Evolutionary conservation across 2,888 invertebrate species (phyloP), one percentile per base, ranked within the genome.

Genomic region (Scelioninae gen. 1): DNA sequence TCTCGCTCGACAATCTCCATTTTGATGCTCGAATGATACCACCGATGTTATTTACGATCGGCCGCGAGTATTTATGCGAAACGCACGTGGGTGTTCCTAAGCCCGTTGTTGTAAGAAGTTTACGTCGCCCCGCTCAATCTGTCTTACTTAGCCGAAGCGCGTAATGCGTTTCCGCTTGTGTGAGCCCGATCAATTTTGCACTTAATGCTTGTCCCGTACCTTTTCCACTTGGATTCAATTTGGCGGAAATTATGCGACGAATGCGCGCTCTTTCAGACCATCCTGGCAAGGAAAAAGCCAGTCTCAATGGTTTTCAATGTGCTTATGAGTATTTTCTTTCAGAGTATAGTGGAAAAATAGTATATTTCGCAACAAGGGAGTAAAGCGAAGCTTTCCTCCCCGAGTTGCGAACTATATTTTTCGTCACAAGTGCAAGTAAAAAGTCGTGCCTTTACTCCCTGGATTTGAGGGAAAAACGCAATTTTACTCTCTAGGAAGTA

Each of bases 141-240:
- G 82, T 85, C 85, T 85, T 85, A 85, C 84, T 85, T 85, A 81
- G 78, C 63, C 15, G 43, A 71, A 72, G 78, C 72, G 75, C 72
- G 82, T 79, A 85, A 83, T 83, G 84, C 83, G 84, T 83, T 79
- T 79, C 74, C 72, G 82, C 75, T 68, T 75, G 79, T 74, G 71
- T 40, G 72, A 80, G 78, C 56, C 65, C 65, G 78, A 74, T 77
- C 77, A 68, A 74, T 80, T 80, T 62, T 68, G 68, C 55, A 60
- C 77, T 77, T 69, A 69, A 77, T 69, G 77, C 77, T 68, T 58
- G 58, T 77, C 77, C 45, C 47, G 65, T 47, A 47, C 43, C 51
- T 65, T 56, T 66, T 49, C 47, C 45, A 29, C 60, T 76, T 8
- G 55, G 62, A 77, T 76, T 76, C 76, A 76, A 76, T 76, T 76